Evolutionary conservation across 2,797 vertebrate species (phyloP).

Genomic region (Myripristis murdjan): DNA sequence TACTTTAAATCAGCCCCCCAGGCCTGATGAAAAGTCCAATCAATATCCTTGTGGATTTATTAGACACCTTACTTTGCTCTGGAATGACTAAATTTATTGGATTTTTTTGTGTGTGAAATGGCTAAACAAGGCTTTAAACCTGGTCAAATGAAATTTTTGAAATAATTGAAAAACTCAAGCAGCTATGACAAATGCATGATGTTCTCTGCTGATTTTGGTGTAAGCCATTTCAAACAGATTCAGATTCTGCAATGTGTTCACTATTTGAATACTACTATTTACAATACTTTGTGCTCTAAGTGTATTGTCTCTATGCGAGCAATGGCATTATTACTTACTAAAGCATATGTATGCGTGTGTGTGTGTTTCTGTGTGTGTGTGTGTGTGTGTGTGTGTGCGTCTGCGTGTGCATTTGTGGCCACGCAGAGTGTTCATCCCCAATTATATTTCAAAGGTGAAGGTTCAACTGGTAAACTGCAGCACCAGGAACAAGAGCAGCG

Average conservation of each 20-base stretch:
- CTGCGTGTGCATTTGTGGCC: background rate
- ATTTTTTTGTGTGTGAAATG: too few species aligned
- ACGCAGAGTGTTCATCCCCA: conserved; percentile 95
- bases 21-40: background rate
- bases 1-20: background rate
- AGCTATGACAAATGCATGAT: too few species aligned
- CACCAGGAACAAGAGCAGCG: conserved; percentile 84
- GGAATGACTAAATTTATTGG: background rate
- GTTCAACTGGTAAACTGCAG: conserved; percentile 93
- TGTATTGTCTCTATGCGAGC: background rate
- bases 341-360: conserved; percentile 26
- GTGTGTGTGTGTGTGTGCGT: conserved; percentile 8
- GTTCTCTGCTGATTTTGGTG: too few species aligned
- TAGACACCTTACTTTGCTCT: background rate
- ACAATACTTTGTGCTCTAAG: too few species aligned
- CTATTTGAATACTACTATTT: too few species aligned
- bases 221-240: background rate
- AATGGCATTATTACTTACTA: background rate
- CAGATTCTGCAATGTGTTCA: too few species aligned
- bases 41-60: background rate
- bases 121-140: too few species aligned
- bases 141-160: background rate
- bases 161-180: background rate
- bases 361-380: conserved; percentile 2
- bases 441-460: conserved; percentile 92